Conservation (phyloP, 1,140 invertebrate species). For the Muscidifurax raptorellus region DNA sequence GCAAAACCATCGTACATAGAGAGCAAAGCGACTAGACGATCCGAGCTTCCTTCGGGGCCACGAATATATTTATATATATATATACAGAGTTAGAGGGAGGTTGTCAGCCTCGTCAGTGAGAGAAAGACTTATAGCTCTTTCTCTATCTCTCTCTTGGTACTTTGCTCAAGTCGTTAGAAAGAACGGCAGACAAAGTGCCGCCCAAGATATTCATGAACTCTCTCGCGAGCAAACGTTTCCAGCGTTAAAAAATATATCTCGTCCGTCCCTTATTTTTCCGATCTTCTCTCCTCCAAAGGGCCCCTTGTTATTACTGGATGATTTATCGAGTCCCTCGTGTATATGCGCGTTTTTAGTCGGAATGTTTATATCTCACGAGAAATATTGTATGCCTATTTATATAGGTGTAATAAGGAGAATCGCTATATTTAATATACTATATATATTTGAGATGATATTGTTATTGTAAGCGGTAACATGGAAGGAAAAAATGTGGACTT, state of each 20-base stretch:
- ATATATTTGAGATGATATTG: constrained; percentile 7
- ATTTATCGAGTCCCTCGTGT: not conserved
- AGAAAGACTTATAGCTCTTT: constrained; percentile 7
- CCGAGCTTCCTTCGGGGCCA: not conserved
- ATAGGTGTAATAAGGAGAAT: not conserved
- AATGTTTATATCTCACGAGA: constrained; percentile 7
- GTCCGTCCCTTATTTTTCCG: not conserved
- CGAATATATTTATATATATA: not conserved
- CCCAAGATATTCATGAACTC: constrained; percentile 12
- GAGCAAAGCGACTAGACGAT: too few relatives aligned
- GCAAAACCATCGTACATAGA: too few relatives aligned
- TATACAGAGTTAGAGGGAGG: not conserved
- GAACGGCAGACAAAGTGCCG: not conserved
- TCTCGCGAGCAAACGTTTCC: not conserved
- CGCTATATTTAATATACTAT: not conserved
- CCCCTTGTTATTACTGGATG: not conserved
- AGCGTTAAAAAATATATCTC: not conserved
- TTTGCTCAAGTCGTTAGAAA: constrained; percentile 25
- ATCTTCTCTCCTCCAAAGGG: not conserved
- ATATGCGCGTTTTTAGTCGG: constrained; percentile 1
- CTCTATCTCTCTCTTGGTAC: not conserved
- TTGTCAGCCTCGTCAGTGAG: constrained; percentile 5
- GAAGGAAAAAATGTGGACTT: not conserved
- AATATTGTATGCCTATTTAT: too few relatives aligned
- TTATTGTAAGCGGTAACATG: not conserved